phyloP scores from a whole-genome alignment of 2,888 invertebrate genomes.

The Tinea semifulvella region DNA sequence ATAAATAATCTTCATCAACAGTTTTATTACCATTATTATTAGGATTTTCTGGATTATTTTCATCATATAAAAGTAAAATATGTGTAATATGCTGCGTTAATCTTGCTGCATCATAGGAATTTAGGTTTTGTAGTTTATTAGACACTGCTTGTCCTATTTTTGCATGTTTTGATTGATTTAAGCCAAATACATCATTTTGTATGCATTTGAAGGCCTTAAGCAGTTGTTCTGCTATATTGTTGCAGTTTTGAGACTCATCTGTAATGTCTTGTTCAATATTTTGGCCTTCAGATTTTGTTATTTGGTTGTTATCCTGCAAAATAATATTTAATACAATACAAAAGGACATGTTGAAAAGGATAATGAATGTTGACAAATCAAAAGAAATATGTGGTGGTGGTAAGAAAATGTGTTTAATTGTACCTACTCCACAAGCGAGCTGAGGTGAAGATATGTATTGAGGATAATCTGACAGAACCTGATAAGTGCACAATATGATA shows the following conservation, averaged over 20 bases:
- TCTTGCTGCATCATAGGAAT: constrained; percentile 41
- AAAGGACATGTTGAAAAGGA: too few species aligned
- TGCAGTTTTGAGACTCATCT: constrained; percentile 26
- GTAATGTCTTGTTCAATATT: not conserved
- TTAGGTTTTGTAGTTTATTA: constrained; percentile 37
- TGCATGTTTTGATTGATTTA: constrained; percentile 36
- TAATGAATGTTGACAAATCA: too few species aligned
- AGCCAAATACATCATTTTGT: constrained; percentile 41
- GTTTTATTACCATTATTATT: constrained; percentile 31
- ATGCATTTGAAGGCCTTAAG: constrained; percentile 34
- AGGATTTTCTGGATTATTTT: constrained; percentile 44
- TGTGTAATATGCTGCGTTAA: constrained; percentile 40
- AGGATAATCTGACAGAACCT: too few species aligned
- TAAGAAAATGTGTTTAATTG: too few species aligned
- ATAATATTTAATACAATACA: too few species aligned
- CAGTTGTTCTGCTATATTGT: constrained; percentile 33
- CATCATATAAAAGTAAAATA: constrained; percentile 42
- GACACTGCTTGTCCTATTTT: constrained; percentile 36
- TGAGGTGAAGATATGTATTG: too few species aligned
- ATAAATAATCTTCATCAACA: not conserved
- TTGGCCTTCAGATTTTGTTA: too few species aligned
- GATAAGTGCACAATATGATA: too few species aligned
- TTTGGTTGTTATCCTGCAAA: not conserved
- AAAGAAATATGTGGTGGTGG: too few species aligned
- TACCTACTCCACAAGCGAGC: too few species aligned